These are phyloP conservation scores for Ataeniobius toweri DNA, from an alignment of 2,797 vertebrate genomes.

Conservation along the genomic window DNA sequence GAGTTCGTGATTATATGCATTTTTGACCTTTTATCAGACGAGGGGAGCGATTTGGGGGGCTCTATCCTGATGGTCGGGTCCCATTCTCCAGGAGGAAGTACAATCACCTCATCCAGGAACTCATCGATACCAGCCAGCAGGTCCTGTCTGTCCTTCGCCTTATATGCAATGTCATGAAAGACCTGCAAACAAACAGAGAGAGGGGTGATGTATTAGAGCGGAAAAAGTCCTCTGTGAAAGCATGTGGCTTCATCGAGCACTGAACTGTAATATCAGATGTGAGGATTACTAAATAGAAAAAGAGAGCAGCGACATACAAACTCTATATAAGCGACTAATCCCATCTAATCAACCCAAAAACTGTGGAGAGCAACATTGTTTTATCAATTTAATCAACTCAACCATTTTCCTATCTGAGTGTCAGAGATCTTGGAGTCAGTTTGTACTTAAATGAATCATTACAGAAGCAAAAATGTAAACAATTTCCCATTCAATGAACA, in stretches of 20 bases:
- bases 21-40: constrained; percentile 93
- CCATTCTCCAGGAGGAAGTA: constrained; percentile 98
- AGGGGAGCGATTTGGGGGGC: constrained; percentile 93
- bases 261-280: constrained; percentile 8
- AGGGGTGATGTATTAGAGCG: constrained; percentile 16
- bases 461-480: neutral
- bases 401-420: neutral
- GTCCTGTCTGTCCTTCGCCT: constrained; percentile 96
- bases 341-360: constrained; percentile 29
- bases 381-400: constrained; percentile 15
- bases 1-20: neutral
- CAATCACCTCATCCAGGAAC: constrained; percentile 97
- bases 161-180: constrained; percentile 98
- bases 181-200: constrained; percentile 77
- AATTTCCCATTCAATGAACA: neutral
- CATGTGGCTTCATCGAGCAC: constrained; percentile 3
- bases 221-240: constrained; percentile 24
- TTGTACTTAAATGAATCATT: neutral
- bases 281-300: constrained; percentile 3
- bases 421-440: neutral
- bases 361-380: constrained; percentile 1
- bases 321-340: constrained; percentile 5
- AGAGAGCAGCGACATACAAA: constrained; percentile 4
- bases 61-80: constrained; percentile 98
- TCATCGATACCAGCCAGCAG: constrained; percentile 96